Conservation (phyloP, 2,797 vertebrate genomes). For the Gymnodraco acuticeps region DNA sequence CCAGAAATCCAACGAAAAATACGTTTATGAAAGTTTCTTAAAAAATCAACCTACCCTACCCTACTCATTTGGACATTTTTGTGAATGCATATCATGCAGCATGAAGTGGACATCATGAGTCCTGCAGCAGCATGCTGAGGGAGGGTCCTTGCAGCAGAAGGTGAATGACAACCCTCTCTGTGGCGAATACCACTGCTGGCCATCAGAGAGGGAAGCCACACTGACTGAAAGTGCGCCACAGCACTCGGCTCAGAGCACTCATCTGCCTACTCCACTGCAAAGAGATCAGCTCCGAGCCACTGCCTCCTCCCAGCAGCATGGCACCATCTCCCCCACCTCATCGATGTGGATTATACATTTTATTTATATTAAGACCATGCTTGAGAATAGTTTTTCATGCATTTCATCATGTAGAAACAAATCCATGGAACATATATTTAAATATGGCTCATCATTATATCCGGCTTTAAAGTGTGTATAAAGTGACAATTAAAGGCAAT, state of each 20-base stretch:
- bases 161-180: constrained; percentile 59
- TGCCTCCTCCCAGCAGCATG: constrained; percentile 9
- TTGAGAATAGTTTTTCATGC: background rate
- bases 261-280: constrained; percentile 44
- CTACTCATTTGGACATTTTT: background rate
- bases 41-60: background rate
- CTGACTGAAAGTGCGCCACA: constrained; percentile 61
- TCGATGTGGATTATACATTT: background rate
- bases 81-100: background rate
- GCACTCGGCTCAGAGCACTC: constrained; percentile 32
- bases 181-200: constrained; percentile 44
- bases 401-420: constrained; percentile 16
- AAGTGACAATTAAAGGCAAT: background rate
- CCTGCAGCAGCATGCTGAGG: constrained; percentile 47
- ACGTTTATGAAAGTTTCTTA: constrained; percentile 18
- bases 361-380: background rate
- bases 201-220: constrained; percentile 29
- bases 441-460: background rate
- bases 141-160: constrained; percentile 54
- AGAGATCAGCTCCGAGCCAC: constrained; percentile 17
- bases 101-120: constrained; percentile 18
- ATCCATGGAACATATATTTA: background rate
- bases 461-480: background rate
- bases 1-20: background rate
- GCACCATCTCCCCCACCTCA: constrained; percentile 15